Percentiles rank a stretch among this genome's conserved stretches.
phyloP scores from a whole-genome alignment of 2,888 invertebrate species.

The Cosmia trapezina region DNA sequence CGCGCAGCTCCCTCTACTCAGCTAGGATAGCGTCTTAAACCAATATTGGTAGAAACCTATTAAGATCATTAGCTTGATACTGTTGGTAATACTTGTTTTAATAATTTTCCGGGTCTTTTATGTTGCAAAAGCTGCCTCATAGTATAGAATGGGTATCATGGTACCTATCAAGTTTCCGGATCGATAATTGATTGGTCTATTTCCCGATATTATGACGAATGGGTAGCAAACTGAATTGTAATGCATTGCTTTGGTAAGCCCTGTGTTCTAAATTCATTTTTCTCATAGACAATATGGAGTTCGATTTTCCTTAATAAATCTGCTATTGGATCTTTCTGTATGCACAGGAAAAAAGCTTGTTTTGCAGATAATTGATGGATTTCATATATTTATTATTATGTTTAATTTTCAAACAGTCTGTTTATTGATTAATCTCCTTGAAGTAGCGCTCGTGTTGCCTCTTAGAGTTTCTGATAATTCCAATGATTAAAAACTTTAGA shows the following conservation, averaged over 20 bases:
- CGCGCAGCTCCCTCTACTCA: not conserved
- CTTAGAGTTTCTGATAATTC: not conserved
- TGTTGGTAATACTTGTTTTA: conserved; percentile 24
- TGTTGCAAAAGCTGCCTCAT: conserved; percentile 37
- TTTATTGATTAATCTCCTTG: not conserved
- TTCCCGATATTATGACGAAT: conserved; percentile 14
- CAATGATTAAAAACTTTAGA: conserved; percentile 5
- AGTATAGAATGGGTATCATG: conserved; percentile 24
- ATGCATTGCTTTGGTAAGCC: not conserved
- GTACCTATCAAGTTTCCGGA: conserved; percentile 44
- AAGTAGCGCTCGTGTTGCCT: not conserved
- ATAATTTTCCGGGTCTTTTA: conserved; percentile 61
- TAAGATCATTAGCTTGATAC: conserved; percentile 57
- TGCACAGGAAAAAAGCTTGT: not conserved
- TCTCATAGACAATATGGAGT: not conserved
- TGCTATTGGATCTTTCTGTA: not conserved
- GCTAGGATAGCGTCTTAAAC: conserved; percentile 22
- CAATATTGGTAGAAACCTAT: conserved; percentile 49
- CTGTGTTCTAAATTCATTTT: not conserved
- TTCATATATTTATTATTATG: not conserved
- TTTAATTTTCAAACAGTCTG: not conserved
- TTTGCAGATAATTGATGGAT: not conserved
- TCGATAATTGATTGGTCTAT: conserved; percentile 30
- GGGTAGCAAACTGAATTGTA: not conserved
- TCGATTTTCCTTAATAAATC: conserved; percentile 19